Percentiles rank a stretch among this genome's conserved stretches.
phyloP scores from a whole-genome alignment of 2,113 vertebrate species.

The Brachirus orientalis region DNA sequence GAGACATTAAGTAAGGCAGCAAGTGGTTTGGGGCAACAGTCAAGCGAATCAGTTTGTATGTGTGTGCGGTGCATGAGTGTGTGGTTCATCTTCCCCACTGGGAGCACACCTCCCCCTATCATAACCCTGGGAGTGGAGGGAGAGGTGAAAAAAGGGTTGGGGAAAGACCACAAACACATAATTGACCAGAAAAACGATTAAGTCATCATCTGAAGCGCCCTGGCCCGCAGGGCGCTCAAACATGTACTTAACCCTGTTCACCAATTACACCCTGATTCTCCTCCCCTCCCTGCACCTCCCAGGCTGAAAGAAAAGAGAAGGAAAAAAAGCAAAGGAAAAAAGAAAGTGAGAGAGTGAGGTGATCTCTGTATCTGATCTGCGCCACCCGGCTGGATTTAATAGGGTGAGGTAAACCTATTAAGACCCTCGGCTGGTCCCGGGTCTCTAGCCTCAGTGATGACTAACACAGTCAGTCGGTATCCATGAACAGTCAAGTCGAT shows the following conservation, averaged over 20 bases:
- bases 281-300: conserved; percentile 89
- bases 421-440: conserved; percentile 82
- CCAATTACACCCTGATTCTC: conserved; percentile 93
- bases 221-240: conserved; percentile 95
- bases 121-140: conserved; percentile 70
- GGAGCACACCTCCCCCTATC: conserved; percentile 73
- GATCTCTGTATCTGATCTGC: conserved; percentile 90
- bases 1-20: conserved; percentile 76
- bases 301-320: conserved; percentile 80
- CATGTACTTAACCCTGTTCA: conserved; percentile 99
- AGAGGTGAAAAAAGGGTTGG: conserved; percentile 32
- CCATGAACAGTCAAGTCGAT: too few relatives aligned
- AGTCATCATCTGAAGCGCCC: conserved; percentile 99
- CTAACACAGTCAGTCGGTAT: conserved; percentile 69
- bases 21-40: conserved; percentile 33
- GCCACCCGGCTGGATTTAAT: conserved; percentile 92
- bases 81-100: conserved; percentile 70
- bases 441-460: conserved; percentile 90
- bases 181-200: conserved; percentile 99
- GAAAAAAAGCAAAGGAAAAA: conserved; percentile 47
- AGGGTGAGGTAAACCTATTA: conserved; percentile 95
- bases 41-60: conserved; percentile 74
- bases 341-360: conserved; percentile 79
- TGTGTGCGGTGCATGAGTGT: too few relatives aligned
- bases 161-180: conserved; percentile 94